Base-by-base conservation (phyloP, 2,113 vertebrate genomes). In the Rhea americana region DNA sequence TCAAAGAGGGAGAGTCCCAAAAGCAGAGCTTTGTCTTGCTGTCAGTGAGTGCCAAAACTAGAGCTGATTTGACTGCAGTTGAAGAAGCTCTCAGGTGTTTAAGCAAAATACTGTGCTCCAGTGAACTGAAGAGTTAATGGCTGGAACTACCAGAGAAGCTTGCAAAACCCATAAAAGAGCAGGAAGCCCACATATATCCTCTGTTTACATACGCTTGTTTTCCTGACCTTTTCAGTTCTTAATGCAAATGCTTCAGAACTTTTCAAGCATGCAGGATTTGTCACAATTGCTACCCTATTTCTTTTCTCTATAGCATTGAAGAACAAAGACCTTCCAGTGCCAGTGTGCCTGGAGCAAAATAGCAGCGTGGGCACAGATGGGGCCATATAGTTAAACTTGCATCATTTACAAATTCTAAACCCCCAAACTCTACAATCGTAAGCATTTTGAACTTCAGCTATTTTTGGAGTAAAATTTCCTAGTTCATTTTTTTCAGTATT, bases 241-340 rank as follows among this genome's bases (percentile, higher is more conserved):
- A 41, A 59, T 89, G 51, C 30, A 83, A 71, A 91, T 59, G 7
- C 16, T 70, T 89, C 8, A 19, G 1, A 72, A 17, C n/a, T 87
- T 87, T 80, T 39, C 45, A 71, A 37, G 63, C 26, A 3, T 66
- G 68, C 80, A 82, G 45, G 8, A 41, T 82, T 70, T 87, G 55
- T 66, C 35, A 82, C 65, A 70, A 32, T 79, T 1, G 11, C 18
- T 30, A n/a, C 75, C 20, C 88, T 89, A 65, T 85, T 93, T 77
- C 0, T 0, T 47, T 32, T 67, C 21, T 90, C 32, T n/a, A 17
- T 39, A 17, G 59, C 1, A 0, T 0, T 45, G 72, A 68, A 61
- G 76, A 76, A 67, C 47, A 85, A 72, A 88, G 56, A 78, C 16
- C 24, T 82, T 75, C 41, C 43, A 74, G 1, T 72, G 32, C 28